Evolutionary conservation across 2,888 invertebrate species (phyloP), one percentile per base, ranked within the genome.

Genomic region (Caenorhabditis wallacei): DNA sequence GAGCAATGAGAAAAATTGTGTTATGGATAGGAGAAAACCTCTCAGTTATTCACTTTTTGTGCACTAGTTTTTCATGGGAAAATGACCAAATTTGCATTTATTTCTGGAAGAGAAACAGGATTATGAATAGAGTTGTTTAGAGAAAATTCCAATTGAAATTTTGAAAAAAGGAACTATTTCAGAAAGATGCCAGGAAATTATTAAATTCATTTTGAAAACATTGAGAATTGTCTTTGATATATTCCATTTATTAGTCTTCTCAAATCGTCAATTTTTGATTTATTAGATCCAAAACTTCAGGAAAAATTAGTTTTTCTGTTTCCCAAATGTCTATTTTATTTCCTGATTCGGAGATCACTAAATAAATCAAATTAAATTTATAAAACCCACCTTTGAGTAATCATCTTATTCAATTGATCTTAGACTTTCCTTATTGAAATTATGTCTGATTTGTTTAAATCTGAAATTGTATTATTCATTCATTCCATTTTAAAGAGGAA

Each of bases 1-100:
- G 40, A 26, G 56, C 16, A 40, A 16, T n/a, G 8, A 30, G 30
- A 30, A 30, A 30, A 30, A 30, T 3, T 30, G 30, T 30, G 30
- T 30, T 30, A 8, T 30, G 30, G 8, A 30, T 30, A 8, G 30
- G 8, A 5, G 8, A 3, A 30, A 30, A 30, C 30, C 8, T 8
- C 30, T 30, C 4, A 16, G 10, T 59, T 59, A 40, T 59, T 40
- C 37, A 11, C 37, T 16, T 20, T 40, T 61, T 18, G 18, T 35
- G 35, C 18, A 61, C 26, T 20, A 26, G 43, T 24, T n/a, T 24
- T 61, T n/a, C 61, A n/a, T 61, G 61, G 24, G 61, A 61, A 61
- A 61, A 26, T 61, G 61, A n/a, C 61, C 46, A 43, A 13, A 13
- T 53, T 7, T 24, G 43, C 43, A 46, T 24, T 16, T 1, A 16